These are phyloP conservation scores for Adelosebastes latens DNA, from an alignment of 2,797 vertebrate genomes.

Conservation along the genomic window DNA sequence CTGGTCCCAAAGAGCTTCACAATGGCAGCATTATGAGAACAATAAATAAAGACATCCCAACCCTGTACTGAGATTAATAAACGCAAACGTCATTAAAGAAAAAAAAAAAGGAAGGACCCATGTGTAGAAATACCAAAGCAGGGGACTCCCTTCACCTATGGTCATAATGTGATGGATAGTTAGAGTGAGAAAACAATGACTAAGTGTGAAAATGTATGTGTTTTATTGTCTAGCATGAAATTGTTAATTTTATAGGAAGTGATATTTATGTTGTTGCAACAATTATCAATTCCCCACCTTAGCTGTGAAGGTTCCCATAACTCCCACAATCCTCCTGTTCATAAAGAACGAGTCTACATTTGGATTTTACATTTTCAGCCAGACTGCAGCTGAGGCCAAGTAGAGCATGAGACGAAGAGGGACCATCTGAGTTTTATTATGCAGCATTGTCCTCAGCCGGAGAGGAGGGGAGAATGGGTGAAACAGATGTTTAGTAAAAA, in stretches of 20 bases:
- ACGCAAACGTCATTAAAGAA: neutral
- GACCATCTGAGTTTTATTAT: slow-evolving; percentile 31
- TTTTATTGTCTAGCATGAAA: neutral
- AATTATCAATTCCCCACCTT: neutral
- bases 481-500: neutral
- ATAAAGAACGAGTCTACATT: neutral
- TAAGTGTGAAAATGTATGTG: neutral
- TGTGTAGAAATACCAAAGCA: neutral
- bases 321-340: slow-evolving; percentile 16
- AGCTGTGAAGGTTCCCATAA: slow-evolving; percentile 15
- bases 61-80: neutral
- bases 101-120: neutral
- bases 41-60: neutral
- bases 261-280: neutral
- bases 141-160: neutral
- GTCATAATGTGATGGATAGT: neutral
- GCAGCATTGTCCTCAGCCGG: neutral
- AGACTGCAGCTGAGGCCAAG: slow-evolving; percentile 23
- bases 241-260: neutral
- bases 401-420: slow-evolving; percentile 17
- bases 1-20: neutral
- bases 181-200: neutral
- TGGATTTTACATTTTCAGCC: slow-evolving; percentile 18
- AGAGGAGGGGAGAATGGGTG: neutral
- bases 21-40: neutral